phyloP scores from a whole-genome alignment of 2,888 invertebrate species.

The Lucinisca nassula region DNA sequence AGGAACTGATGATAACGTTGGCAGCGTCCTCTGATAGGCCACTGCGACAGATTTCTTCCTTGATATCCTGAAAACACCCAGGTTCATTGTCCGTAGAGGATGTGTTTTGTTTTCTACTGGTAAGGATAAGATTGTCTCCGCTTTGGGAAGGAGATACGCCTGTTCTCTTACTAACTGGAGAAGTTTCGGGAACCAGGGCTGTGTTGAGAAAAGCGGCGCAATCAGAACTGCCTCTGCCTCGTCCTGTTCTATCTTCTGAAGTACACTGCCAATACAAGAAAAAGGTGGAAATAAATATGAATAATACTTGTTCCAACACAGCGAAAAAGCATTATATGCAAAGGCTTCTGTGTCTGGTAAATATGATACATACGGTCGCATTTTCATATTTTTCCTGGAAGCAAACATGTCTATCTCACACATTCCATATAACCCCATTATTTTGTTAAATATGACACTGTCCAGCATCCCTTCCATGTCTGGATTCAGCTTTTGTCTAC shows the following conservation, averaged over 20 bases:
- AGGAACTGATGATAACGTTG: conserved; percentile 49
- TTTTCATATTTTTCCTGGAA: no score
- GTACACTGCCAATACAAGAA: conserved; percentile 38
- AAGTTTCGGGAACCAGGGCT: conserved; percentile 56
- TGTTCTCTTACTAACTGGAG: conserved; percentile 17
- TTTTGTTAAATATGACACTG: no score
- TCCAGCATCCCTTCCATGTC: no score
- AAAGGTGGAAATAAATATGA: conserved; percentile 63
- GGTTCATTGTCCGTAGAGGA: conserved; percentile 24
- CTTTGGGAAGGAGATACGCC: conserved; percentile 23
- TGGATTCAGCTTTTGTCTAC: no score
- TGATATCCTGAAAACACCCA: conserved; percentile 47
- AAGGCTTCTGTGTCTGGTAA: no score
- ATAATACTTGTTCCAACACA: conserved; percentile 5
- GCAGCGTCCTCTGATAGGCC: conserved; percentile 39
- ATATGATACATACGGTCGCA: no score
- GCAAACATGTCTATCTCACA: no score
- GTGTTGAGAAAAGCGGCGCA: conserved; percentile 58
- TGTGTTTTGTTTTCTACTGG: neutral
- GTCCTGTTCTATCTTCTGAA: conserved; percentile 54
- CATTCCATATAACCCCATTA: no score
- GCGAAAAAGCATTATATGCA: conserved; percentile 58
- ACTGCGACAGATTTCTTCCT: conserved; percentile 15
- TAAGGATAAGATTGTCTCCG: neutral
- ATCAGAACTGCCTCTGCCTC: conserved; percentile 32